Percentiles rank a stretch among this genome's conserved stretches.
Conservation (phyloP, 2,797 vertebrate genomes). For the Natrix natrix region DNA sequence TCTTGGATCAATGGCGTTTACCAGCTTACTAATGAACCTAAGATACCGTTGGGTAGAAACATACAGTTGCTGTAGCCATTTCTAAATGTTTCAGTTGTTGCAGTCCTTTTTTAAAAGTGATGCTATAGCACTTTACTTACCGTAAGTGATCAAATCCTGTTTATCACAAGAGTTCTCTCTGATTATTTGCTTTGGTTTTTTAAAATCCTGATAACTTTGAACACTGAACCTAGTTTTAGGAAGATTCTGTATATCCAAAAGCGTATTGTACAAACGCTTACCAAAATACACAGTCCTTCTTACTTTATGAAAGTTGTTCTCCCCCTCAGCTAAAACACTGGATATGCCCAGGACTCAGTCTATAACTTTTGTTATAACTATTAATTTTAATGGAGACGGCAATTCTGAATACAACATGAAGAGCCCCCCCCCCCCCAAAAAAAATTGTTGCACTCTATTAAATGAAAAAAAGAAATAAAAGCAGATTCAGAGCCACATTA, state of each 20-base stretch:
- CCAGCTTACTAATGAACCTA: slow-evolving; percentile 35
- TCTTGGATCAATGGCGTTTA: slow-evolving; percentile 56
- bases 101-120: slow-evolving; percentile 26
- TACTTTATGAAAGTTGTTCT: not conserved
- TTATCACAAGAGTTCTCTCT: not conserved
- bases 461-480: not conserved
- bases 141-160: not conserved
- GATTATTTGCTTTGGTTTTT: not conserved
- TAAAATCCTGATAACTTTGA: not conserved
- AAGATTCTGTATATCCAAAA: not conserved
- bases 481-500: not conserved
- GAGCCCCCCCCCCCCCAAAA: not conserved
- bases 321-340: not conserved
- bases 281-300: not conserved
- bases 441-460: not conserved
- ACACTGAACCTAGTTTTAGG: not conserved
- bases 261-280: not conserved
- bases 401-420: not conserved
- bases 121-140: slow-evolving; percentile 11
- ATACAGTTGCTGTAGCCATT: slow-evolving; percentile 53
- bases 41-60: slow-evolving; percentile 38
- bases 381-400: not conserved
- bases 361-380: not conserved
- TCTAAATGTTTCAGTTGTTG: not conserved
- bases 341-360: not conserved